Conservation (phyloP, 2,888 invertebrate genomes). For the Netelia melanura region DNA sequence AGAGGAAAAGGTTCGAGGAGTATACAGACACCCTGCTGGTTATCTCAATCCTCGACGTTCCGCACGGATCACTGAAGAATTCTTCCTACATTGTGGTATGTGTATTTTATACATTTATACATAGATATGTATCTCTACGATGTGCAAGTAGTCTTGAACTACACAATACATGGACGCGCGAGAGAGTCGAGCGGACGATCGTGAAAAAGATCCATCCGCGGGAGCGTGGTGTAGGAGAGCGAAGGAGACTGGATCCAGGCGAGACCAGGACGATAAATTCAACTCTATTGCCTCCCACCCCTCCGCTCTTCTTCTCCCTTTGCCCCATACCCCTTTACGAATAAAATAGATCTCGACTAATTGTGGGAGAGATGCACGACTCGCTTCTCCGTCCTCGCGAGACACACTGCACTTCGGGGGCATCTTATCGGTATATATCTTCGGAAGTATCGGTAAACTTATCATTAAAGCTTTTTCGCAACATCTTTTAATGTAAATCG, state of each 20-base stretch:
- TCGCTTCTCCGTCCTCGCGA: conserved; percentile 76
- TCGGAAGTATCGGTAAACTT: neutral
- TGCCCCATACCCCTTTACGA: conserved; percentile 61
- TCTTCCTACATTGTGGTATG: conserved; percentile 49
- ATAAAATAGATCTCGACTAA: conserved; percentile 84
- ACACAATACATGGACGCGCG: conserved; percentile 53
- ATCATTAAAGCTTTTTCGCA: neutral
- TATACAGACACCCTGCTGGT: conserved; percentile 66
- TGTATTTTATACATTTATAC: conserved; percentile 29
- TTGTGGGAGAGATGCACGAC: conserved; percentile 84
- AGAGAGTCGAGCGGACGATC: conserved; percentile 62
- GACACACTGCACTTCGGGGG: conserved; percentile 4
- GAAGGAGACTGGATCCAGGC: conserved; percentile 77
- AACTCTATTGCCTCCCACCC: conserved; percentile 61
- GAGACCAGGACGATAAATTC: conserved; percentile 83
- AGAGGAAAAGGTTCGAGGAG: conserved; percentile 6
- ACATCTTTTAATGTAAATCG: neutral
- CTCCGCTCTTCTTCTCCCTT: conserved; percentile 31
- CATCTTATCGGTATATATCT: neutral
- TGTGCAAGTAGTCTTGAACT: conserved; percentile 19
- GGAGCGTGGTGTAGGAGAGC: conserved; percentile 12
- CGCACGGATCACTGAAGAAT: conserved; percentile 52
- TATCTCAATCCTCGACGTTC: conserved; percentile 65
- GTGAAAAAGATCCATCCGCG: conserved; percentile 52
- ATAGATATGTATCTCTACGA: neutral